A percentile compares a stretch with the other conserved stretches of the same genome.
Evolutionary conservation across 2,113 vertebrate species (phyloP).

Genomic region (Macquaria australasica): DNA sequence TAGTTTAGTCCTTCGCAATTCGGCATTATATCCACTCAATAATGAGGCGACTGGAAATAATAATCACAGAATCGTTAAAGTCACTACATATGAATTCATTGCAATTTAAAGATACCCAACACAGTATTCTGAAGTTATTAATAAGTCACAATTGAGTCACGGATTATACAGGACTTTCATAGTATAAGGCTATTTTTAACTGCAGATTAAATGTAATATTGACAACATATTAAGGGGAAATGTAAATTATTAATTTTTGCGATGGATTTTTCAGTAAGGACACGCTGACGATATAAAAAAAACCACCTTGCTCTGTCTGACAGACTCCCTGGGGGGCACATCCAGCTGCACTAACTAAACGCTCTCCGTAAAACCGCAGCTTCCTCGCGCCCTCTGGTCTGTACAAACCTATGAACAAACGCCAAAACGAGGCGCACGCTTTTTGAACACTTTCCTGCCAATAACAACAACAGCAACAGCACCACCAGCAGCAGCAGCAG

Average conservation of each 20-base stretch:
- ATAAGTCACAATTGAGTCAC: neutral
- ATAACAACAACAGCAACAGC: too few relatives aligned
- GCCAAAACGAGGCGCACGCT: neutral
- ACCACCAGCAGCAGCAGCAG: neutral
- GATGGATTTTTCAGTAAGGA: neutral
- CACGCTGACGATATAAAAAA: neutral
- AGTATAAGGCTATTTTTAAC: too few relatives aligned
- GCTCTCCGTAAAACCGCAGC: conserved; percentile 64
- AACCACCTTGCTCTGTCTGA: neutral
- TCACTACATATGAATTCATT: neutral
- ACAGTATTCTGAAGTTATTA: neutral
- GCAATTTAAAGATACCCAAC: neutral
- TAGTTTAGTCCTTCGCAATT: neutral
- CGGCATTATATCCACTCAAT: neutral
- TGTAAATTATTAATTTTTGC: neutral
- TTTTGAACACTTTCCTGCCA: neutral
- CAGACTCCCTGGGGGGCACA: conserved; percentile 51
- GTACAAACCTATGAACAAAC: neutral
- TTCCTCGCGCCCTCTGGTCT: conserved; percentile 31
- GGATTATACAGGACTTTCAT: neutral
- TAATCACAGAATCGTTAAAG: neutral
- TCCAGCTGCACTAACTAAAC: conserved; percentile 52
- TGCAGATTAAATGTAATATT: neutral
- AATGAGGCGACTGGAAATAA: neutral
- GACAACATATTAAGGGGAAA: neutral